Conservation (phyloP, 2,797 vertebrate species). For the Spinus olivaceus region DNA sequence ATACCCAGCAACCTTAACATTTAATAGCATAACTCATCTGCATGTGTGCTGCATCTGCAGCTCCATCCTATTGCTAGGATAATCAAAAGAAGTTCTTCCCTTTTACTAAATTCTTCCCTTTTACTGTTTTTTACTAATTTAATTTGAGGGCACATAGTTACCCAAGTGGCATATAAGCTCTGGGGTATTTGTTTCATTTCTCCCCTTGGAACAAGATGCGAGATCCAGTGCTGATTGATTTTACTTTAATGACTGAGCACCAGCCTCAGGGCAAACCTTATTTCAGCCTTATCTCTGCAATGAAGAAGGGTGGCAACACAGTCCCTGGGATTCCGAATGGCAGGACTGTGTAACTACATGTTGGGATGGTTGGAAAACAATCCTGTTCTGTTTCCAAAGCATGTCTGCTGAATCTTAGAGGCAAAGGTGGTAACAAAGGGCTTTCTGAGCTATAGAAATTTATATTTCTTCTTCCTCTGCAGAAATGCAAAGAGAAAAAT, state of each 20-base stretch:
- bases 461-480: neutral
- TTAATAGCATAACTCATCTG: neutral
- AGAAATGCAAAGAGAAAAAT: neutral
- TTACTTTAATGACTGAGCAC: neutral
- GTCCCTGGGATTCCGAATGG: accelerated
- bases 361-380: neutral
- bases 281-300: neutral
- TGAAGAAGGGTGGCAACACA: neutral
- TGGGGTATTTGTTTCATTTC: neutral
- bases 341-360: neutral
- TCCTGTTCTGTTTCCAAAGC: neutral
- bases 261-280: neutral
- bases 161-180: neutral
- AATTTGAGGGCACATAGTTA: neutral
- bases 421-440: neutral
- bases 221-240: neutral
- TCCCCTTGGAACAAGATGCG: neutral
- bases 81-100: neutral
- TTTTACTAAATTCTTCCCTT: neutral
- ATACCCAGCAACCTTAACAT: neutral
- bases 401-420: neutral
- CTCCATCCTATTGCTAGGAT: neutral
- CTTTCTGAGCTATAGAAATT: neutral
- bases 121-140: neutral
- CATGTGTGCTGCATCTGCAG: neutral